phyloP scores from a whole-genome alignment of 2,888 invertebrate genomes.

The Hyalella azteca region DNA sequence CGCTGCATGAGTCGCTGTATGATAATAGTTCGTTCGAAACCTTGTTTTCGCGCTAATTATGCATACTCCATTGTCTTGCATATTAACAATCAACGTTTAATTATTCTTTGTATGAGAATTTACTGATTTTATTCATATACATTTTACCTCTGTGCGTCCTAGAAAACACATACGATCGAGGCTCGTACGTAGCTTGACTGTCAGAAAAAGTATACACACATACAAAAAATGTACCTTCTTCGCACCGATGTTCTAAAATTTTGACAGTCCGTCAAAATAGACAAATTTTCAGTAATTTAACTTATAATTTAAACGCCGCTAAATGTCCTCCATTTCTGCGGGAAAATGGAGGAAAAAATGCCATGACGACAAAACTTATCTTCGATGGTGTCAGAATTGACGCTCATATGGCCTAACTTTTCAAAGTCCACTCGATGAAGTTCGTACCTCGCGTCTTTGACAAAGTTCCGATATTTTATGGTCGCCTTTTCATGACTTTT shows the following conservation, averaged over 20 bases:
- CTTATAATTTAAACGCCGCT: neutral
- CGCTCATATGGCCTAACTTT: conserved; percentile 20
- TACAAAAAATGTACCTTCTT: neutral
- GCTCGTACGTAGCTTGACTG: no score
- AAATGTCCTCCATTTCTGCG: neutral
- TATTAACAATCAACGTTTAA: no score
- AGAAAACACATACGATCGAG: no score
- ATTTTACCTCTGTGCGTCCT: no score
- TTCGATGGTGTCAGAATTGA: neutral
- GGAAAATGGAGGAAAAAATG: neutral
- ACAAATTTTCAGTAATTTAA: neutral
- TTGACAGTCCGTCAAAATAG: neutral
- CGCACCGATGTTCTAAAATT: neutral
- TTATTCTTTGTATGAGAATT: no score
- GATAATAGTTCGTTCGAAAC: no score
- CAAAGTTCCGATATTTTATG: conserved; percentile 29
- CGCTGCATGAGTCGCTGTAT: no score
- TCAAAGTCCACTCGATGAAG: conserved; percentile 22
- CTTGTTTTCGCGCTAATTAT: no score
- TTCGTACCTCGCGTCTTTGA: conserved; percentile 8
- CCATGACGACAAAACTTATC: neutral
- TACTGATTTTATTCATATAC: no score
- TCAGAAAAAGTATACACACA: neutral
- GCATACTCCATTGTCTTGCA: no score
- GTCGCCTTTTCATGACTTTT: conserved; percentile 13